Conservation (phyloP, 2,797 vertebrate species). For the Pseudochromis fuscus region DNA sequence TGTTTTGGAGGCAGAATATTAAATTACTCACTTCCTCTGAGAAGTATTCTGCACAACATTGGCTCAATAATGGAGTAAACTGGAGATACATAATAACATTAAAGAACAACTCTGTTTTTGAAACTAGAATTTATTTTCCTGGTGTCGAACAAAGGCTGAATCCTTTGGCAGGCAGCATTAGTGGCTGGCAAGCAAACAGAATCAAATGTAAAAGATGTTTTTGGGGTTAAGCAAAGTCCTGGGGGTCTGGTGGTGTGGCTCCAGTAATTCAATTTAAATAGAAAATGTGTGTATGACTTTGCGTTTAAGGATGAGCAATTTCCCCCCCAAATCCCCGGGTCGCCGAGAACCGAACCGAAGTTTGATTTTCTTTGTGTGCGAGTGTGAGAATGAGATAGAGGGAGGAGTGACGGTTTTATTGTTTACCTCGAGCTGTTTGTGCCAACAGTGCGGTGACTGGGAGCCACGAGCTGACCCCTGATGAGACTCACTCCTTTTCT, state of each 20-base stretch:
- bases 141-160: constrained; percentile 41
- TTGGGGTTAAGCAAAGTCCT: constrained; percentile 44
- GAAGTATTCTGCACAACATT: constrained; percentile 3
- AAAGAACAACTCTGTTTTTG: not conserved
- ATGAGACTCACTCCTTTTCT: constrained; percentile 36
- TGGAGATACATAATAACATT: not conserved
- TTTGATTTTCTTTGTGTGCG: constrained; percentile 40
- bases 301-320: constrained; percentile 37
- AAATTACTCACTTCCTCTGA: constrained; percentile 20
- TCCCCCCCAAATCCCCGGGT: not conserved
- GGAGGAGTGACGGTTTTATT: constrained; percentile 66
- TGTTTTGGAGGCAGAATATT: constrained; percentile 22
- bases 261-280: constrained; percentile 53
- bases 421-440: constrained; percentile 73
- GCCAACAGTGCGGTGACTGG: constrained; percentile 61
- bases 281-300: constrained; percentile 43
- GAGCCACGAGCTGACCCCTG: constrained; percentile 70
- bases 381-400: constrained; percentile 47
- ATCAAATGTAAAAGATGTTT: constrained; percentile 50
- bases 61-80: not conserved
- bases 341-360: constrained; percentile 17
- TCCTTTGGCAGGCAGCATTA: constrained; percentile 45
- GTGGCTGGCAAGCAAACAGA: constrained; percentile 50
- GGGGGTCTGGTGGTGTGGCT: constrained; percentile 42
- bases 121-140: constrained; percentile 12